These are phyloP conservation scores for Drosophila birchii DNA, from an alignment of 2,888 invertebrate genomes.

Conservation along the genomic window DNA sequence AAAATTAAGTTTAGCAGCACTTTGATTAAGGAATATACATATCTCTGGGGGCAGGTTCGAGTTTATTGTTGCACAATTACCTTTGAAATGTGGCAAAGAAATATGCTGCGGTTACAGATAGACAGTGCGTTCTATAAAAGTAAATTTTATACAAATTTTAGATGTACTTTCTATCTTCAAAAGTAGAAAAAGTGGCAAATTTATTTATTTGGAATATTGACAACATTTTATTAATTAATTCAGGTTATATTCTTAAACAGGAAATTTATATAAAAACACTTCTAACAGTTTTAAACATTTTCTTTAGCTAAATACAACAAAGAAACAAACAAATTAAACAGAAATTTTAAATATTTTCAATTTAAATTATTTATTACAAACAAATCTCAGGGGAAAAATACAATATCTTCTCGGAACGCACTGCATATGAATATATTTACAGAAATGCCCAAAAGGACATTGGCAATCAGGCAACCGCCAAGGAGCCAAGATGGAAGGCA, in stretches of 20 bases:
- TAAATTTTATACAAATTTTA: not conserved
- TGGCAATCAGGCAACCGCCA: constrained; percentile 33
- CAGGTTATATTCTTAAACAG: too few species aligned
- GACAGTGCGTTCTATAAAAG: not conserved
- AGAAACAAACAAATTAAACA: not conserved
- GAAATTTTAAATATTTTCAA: not conserved
- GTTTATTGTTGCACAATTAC: constrained; percentile 16
- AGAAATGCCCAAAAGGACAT: constrained; percentile 7
- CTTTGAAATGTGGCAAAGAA: constrained; percentile 3
- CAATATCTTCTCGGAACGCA: not conserved
- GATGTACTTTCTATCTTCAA: not conserved
- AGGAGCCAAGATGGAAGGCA: constrained; percentile 28
- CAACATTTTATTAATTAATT: too few species aligned
- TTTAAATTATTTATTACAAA: not conserved
- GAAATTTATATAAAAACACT: too few species aligned
- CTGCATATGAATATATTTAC: constrained; percentile 11
- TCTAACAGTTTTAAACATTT: too few species aligned
- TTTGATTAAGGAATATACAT: constrained; percentile 21
- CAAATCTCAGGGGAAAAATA: not conserved
- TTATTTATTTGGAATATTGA: too few species aligned
- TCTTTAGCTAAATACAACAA: too few species aligned
- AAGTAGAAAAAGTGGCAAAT: too few species aligned
- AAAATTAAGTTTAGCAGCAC: constrained; percentile 39
- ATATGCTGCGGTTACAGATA: not conserved
- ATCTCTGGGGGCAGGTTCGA: constrained; percentile 1